Conservation (phyloP, 2,797 vertebrate species). For the Staurois parvus region DNA sequence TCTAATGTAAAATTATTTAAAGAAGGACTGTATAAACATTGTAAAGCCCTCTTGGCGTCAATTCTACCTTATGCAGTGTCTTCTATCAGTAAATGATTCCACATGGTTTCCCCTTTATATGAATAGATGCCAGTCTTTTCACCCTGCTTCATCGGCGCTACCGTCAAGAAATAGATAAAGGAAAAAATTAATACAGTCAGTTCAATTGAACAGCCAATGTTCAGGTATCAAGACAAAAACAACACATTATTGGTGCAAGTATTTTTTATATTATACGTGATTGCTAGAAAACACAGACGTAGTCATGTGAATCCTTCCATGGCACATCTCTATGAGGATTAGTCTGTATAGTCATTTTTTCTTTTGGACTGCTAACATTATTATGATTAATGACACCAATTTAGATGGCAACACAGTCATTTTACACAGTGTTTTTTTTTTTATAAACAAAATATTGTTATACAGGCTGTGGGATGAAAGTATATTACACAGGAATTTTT, state of each 20-base stretch:
- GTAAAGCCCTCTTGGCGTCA: too few species aligned
- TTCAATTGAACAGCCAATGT: background rate
- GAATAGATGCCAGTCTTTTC: background rate
- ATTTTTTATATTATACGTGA: background rate
- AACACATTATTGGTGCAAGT: background rate
- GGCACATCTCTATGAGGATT: slow-evolving; percentile 12
- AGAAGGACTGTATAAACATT: too few species aligned
- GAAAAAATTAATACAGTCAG: slow-evolving; percentile 61
- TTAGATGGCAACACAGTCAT: slow-evolving; percentile 23
- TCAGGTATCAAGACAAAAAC: slow-evolving; percentile 4
- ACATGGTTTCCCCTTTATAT: background rate
- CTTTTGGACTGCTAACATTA: slow-evolving; percentile 31
- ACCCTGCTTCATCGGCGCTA: slow-evolving; percentile 67
- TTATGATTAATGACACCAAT: slow-evolving; percentile 40
- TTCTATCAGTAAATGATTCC: background rate
- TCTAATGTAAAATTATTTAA: too few species aligned
- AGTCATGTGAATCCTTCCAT: slow-evolving; percentile 28
- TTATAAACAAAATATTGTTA: slow-evolving; percentile 33
- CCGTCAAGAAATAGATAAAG: slow-evolving; percentile 65
- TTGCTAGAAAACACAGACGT: slow-evolving; percentile 1
- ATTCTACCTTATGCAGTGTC: too few species aligned
- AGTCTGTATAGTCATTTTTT: slow-evolving; percentile 20
- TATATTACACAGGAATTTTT: background rate
- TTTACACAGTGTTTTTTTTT: slow-evolving; percentile 27
- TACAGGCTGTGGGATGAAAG: slow-evolving; percentile 9